A percentile compares a stretch with the other conserved stretches of the same genome.
Conservation (phyloP, 1,140 invertebrate genomes). For the Procambarus clarkii region DNA sequence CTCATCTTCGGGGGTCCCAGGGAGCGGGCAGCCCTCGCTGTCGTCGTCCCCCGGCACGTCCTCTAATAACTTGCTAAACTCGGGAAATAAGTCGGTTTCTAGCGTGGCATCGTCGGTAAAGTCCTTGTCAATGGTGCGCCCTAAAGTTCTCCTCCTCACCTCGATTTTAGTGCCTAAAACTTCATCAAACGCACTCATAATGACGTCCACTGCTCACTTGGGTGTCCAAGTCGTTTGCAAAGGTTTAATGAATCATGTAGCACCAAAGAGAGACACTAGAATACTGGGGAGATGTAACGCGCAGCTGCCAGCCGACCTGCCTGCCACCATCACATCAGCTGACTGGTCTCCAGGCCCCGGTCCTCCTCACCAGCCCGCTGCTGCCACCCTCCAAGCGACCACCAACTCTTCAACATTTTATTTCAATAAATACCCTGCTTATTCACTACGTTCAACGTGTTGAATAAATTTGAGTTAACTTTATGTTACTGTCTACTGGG, state of each 20-base stretch:
- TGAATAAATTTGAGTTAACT: no score
- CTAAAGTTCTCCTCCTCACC: slow-evolving; percentile 61
- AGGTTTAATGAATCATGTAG: neutral
- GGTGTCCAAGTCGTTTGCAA: no score
- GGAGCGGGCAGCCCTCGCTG: slow-evolving; percentile 83
- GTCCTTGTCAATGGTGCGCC: slow-evolving; percentile 18
- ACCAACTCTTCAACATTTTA: neutral
- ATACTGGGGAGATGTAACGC: neutral
- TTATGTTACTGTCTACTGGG: no score
- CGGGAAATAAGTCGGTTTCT: slow-evolving; percentile 68
- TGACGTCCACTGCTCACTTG: neutral
- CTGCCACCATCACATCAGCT: slow-evolving; percentile 18
- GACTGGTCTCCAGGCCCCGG: slow-evolving; percentile 5
- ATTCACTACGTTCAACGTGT: no score
- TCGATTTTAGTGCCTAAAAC: slow-evolving; percentile 53
- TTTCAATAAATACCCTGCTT: neutral
- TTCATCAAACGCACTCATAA: slow-evolving; percentile 64
- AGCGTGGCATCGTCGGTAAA: slow-evolving; percentile 27
- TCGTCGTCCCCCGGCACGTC: slow-evolving; percentile 82
- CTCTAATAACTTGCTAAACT: slow-evolving; percentile 70
- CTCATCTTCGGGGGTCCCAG: slow-evolving; percentile 89
- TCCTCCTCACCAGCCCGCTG: neutral
- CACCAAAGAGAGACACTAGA: slow-evolving; percentile 3
- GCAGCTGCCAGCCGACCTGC: no score
- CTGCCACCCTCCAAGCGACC: neutral